A percentile compares a stretch with the other conserved stretches of the same genome.
phyloP scores from a whole-genome alignment of 2,113 vertebrate genomes.

The Ancistrus triradiatus region DNA sequence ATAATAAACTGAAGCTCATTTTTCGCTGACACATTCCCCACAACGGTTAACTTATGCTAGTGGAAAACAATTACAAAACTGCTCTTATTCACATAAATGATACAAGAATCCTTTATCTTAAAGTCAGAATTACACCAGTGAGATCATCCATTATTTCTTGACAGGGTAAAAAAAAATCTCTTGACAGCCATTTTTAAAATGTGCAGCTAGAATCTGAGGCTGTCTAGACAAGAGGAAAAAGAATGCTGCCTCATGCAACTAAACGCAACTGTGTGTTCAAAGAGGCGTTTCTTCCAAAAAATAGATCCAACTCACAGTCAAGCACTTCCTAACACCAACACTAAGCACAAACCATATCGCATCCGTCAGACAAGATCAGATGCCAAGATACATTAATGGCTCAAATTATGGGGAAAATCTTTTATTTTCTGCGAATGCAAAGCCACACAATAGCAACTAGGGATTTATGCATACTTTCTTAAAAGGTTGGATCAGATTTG shows the following conservation, averaged over 20 bases:
- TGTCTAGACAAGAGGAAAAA: conserved; percentile 39
- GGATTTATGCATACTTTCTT: too few species aligned
- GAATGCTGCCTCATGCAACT: conserved; percentile 20
- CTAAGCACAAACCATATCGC: not conserved
- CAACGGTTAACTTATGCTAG: not conserved
- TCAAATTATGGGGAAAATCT: too few species aligned
- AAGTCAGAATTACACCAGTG: conserved; percentile 20
- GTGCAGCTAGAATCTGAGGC: conserved; percentile 28
- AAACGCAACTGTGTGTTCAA: conserved; percentile 31
- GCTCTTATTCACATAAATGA: conserved; percentile 1
- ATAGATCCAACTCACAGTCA: conserved; percentile 18
- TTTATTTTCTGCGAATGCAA: too few species aligned
- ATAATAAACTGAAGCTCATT: conserved; percentile 26
- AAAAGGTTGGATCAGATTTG: too few species aligned
- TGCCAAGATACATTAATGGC: too few species aligned
- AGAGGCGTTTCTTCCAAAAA: conserved; percentile 12
- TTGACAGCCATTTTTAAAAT: conserved; percentile 27
- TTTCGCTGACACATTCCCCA: not conserved
- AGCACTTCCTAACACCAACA: conserved; percentile 12
- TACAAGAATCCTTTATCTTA: not conserved
- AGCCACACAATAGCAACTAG: too few species aligned
- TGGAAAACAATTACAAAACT: conserved; percentile 9
- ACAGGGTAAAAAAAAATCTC: not conserved
- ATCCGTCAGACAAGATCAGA: too few species aligned
- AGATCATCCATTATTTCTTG: conserved; percentile 8